Conservation (phyloP, 2,888 invertebrate species). For the Microplitis manilae region DNA sequence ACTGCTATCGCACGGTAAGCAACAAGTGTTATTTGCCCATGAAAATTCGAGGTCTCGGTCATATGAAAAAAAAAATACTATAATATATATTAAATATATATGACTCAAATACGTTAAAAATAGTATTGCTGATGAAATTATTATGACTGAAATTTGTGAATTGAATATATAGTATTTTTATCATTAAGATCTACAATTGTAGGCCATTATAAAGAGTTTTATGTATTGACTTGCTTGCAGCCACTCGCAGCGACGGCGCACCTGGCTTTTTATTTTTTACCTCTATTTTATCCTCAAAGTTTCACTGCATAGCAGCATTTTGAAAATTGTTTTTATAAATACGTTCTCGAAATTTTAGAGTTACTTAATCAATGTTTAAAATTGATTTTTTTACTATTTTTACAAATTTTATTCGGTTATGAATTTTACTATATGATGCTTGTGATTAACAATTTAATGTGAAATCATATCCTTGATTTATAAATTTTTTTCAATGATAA, state of each 20-base stretch:
- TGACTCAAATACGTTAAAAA: background rate
- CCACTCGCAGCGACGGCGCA: constrained; percentile 24
- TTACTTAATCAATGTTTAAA: background rate
- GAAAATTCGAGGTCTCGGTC: constrained; percentile 48
- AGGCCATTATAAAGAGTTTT: constrained; percentile 53
- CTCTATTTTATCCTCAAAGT: background rate
- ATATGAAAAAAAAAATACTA: background rate
- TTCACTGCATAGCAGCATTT: background rate
- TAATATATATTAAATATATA: background rate
- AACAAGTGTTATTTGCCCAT: constrained; percentile 61
- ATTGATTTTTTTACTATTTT: background rate
- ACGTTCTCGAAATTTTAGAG: background rate
- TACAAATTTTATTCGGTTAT: too few species aligned
- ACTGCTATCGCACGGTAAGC: constrained; percentile 42
- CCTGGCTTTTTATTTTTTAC: constrained; percentile 4
- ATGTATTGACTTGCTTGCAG: constrained; percentile 48
- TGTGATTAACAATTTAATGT: too few species aligned
- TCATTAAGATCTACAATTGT: constrained; percentile 42
- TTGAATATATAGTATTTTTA: background rate
- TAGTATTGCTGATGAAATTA: too few species aligned
- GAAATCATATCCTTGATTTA: too few species aligned
- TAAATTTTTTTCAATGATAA: too few species aligned
- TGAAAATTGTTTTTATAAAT: background rate
- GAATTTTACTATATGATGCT: too few species aligned
- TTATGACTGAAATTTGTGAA: too few species aligned